Conservation (phyloP, 2,113 vertebrate genomes). For the Dissostichus mawsoni region DNA sequence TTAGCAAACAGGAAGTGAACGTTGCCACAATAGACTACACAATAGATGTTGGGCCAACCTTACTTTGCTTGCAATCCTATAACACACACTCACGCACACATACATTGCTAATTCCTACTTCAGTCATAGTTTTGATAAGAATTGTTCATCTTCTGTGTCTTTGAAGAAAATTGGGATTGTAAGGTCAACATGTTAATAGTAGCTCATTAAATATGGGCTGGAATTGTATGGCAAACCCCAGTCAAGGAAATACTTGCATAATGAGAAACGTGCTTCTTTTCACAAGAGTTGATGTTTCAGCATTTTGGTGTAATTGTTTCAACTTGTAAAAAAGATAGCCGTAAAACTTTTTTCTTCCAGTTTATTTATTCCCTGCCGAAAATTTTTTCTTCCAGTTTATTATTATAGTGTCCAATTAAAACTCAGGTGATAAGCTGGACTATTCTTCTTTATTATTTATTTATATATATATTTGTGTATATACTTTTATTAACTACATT, state of each 20-base stretch:
- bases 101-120: neutral
- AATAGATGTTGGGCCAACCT: neutral
- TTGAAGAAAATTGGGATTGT: neutral
- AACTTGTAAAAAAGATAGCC: neutral
- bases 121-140: neutral
- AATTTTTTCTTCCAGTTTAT: constrained; percentile 2
- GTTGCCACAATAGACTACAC: constrained; percentile 47
- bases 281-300: constrained; percentile 4
- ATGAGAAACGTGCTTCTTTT: neutral
- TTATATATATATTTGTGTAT: too few relatives aligned
- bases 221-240: neutral
- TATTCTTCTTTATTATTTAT: too few relatives aligned
- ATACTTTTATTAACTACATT: too few relatives aligned
- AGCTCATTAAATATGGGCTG: neutral
- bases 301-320: neutral
- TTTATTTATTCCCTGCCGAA: neutral
- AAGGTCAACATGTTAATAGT: neutral
- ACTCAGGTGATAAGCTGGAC: too few relatives aligned
- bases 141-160: neutral
- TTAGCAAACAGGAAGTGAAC: constrained; percentile 72
- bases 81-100: neutral
- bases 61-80: constrained; percentile 7
- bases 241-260: neutral
- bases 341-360: neutral
- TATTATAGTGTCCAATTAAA: neutral